Percentiles rank a stretch among this genome's conserved stretches.
Evolutionary conservation across 64 coral and sea anemone species (phyloP).

Genomic region (Dendrophyllia cribrosa): DNA sequence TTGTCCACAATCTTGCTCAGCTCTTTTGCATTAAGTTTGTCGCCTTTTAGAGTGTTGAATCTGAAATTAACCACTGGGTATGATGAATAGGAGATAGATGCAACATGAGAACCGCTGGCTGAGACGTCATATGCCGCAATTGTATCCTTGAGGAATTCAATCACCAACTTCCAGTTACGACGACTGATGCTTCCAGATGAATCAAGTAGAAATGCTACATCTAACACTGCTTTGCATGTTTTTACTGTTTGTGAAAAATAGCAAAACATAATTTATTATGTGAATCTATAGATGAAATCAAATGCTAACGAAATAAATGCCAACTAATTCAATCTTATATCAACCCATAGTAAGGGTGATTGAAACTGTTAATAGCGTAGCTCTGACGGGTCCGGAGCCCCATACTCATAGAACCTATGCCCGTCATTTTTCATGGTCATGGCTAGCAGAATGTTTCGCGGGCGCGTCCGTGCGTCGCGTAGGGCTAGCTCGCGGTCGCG

Average conservation of each 20-base stretch:
- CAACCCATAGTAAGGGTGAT: too few relatives aligned
- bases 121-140: slow-evolving; percentile 69
- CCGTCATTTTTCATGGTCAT: too few relatives aligned
- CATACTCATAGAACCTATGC: too few relatives aligned
- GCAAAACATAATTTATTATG: background rate
- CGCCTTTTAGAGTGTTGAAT: slow-evolving; percentile 76
- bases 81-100: slow-evolving; percentile 70
- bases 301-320: background rate
- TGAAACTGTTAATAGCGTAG: too few relatives aligned
- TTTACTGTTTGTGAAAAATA: background rate
- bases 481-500: too few relatives aligned
- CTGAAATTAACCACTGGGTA: slow-evolving; percentile 47
- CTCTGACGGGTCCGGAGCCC: too few relatives aligned
- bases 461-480: too few relatives aligned
- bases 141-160: slow-evolving; percentile 50
- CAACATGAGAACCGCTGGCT: slow-evolving; percentile 72
- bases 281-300: background rate
- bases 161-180: slow-evolving; percentile 63
- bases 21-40: slow-evolving; percentile 46
- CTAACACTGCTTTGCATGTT: slow-evolving; percentile 52
- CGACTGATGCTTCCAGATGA: slow-evolving; percentile 87
- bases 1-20: slow-evolving; percentile 50
- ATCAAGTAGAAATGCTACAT: slow-evolving; percentile 79
- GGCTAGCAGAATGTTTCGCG: too few relatives aligned
- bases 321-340: too few relatives aligned